A percentile compares a stretch with the other conserved stretches of the same genome.
Evolutionary conservation across 2,797 vertebrate genomes (phyloP).

Genomic region (Eremophila alpestris): DNA sequence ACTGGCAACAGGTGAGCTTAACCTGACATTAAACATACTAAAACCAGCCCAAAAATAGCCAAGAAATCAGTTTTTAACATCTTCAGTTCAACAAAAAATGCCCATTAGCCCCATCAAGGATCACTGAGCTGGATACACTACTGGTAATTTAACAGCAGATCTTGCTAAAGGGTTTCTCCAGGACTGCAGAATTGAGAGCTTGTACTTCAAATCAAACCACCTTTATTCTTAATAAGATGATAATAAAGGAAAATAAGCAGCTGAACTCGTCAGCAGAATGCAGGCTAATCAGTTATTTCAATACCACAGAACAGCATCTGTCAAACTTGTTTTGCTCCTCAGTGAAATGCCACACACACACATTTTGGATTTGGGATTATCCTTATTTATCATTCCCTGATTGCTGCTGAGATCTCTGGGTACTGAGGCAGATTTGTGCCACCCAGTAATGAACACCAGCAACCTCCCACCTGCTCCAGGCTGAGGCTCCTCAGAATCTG

Average conservation of each 20-base stretch:
- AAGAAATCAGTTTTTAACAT: not conserved
- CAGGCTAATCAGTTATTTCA: constrained; percentile 10
- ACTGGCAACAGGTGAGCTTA: not conserved
- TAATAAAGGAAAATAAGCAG: constrained; percentile 5
- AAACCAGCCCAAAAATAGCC: not conserved
- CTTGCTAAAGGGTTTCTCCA: not conserved
- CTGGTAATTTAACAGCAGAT: not conserved
- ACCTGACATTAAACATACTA: not conserved
- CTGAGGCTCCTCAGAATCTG: not conserved
- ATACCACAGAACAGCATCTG: not conserved
- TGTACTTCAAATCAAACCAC: not conserved
- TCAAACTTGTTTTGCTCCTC: not conserved
- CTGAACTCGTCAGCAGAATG: not conserved
- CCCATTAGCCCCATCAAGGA: not conserved
- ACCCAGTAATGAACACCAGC: not conserved
- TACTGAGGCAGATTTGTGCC: not conserved
- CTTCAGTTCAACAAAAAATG: not conserved
- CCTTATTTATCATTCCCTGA: not conserved
- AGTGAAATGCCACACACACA: not conserved
- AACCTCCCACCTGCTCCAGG: not conserved
- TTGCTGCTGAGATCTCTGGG: not conserved
- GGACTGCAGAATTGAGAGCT: not conserved
- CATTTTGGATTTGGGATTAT: not conserved
- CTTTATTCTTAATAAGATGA: not conserved
- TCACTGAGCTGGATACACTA: not conserved